phyloP scores from a whole-genome alignment of 2,888 invertebrate genomes.

The Anarsia innoxiella region DNA sequence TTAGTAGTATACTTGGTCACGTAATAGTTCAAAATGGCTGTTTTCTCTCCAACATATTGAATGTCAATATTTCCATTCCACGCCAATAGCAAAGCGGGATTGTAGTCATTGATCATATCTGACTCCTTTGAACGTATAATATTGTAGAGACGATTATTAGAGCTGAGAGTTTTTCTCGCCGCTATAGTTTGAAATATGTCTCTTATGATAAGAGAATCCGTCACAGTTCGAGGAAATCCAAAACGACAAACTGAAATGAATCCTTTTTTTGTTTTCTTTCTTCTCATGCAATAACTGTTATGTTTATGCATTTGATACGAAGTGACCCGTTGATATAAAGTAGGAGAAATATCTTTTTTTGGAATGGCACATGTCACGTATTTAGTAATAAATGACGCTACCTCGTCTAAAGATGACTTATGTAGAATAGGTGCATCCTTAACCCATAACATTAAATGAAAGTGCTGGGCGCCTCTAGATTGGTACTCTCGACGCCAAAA shows the following conservation, averaged over 20 bases:
- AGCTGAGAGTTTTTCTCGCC: constrained; percentile 22
- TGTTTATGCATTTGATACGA: constrained; percentile 28
- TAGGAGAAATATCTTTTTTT: constrained; percentile 21
- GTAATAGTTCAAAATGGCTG: constrained; percentile 25
- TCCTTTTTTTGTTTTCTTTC: constrained; percentile 23
- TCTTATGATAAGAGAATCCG: constrained; percentile 20
- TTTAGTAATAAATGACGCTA: constrained; percentile 24
- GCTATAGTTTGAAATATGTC: constrained; percentile 25
- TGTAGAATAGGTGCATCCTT: constrained; percentile 25
- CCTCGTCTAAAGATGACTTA: constrained; percentile 21
- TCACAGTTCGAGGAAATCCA: constrained; percentile 24
- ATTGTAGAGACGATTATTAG: constrained; percentile 27
- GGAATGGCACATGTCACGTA: constrained; percentile 26
- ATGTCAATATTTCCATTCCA: constrained; percentile 34
- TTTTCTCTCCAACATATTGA: constrained; percentile 27
- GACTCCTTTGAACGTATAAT: constrained; percentile 22
- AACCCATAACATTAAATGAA: constrained; percentile 28
- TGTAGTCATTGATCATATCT: constrained; percentile 27
- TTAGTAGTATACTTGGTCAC: constrained; percentile 30
- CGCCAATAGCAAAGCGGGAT: constrained; percentile 24
- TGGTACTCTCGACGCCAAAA: constrained; percentile 29
- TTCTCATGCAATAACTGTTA: constrained; percentile 29
- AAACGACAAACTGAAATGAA: constrained; percentile 23
- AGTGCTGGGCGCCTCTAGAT: constrained; percentile 24
- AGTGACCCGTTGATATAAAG: constrained; percentile 21